Base-by-base conservation (phyloP, 2,888 invertebrate genomes). In the Morpho helenor region DNA sequence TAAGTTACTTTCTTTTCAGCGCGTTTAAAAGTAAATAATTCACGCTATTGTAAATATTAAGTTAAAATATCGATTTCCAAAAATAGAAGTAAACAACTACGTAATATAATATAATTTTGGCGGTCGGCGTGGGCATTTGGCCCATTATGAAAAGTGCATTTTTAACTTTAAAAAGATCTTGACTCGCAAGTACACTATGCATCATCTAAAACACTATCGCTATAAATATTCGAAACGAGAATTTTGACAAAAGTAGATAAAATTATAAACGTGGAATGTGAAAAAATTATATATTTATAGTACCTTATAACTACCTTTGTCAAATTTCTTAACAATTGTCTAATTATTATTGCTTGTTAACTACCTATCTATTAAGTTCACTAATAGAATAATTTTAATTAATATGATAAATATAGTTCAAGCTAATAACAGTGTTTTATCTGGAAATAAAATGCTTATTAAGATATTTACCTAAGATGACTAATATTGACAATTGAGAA, bases 301-400 rank as follows among this genome's bases (percentile, higher is more conserved):
- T 23, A 10, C 49, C 31, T 31, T 31, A 44, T 16, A 16, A 16
- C 58, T 66, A 62, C 58, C 63, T 67, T 66, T 65, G 62, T 66
- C 81, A 83, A 82, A 77, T 67, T 79, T 77, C 78, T 67, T 79
- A 77, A 81, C 74, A 79, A 78, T 80, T 72, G 69, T 77, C 79
- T 82, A 84, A 79, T 63, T 56, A 66, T 85, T 87, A 88, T 88
- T 88, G 88, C 88, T 88, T 80, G 69, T 79, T 76, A 76, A 75
- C 81, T 85, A 84, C 71, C 82, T 86, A 83, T 69, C 82, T 87
- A 87, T 71, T 71, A 54, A 57, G 53, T 61, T 56, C 47, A 55
- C 31, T 10, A 8, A 41, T 46, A 55, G 8, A 49, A 55, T 44
- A 44, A 55, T 39, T 55, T 42, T 43, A 22, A 47, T 52, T 7